Evolutionary conservation across 2,888 invertebrate species (phyloP), one percentile per base, ranked within the genome.

Genomic region (Linnaemya tessellans): DNA sequence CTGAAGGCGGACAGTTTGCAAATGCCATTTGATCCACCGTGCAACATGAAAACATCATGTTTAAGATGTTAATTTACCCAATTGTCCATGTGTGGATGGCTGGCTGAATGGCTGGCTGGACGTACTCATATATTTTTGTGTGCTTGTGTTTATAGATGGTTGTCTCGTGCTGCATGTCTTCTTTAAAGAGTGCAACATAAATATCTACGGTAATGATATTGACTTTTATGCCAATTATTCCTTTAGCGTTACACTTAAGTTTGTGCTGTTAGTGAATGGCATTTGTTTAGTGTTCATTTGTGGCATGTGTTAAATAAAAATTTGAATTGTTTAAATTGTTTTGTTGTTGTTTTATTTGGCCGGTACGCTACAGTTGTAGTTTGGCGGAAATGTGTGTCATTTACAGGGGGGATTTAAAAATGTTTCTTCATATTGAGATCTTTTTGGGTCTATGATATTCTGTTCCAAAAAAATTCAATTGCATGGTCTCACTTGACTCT

Each of bases 1-100:
- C 80, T 77, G 84, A 84, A 84, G 84, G 84, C 84, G 84, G 84
- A 84, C 80, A 84, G 84, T 67, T 80, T 51, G 70, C 84, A 80
- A 75, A 84, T 81, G 56, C 80, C 71, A 84, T 84, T 78, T 84
- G 84, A 84, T 84, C 62, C 84, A 35, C 84, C 84, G 81, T 73
- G 62, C 41, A 84, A 80, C 77, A 81, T 78, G 65, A 67, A 78
- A 84, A 81, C 84, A 80, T 81, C 81, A 84, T 84, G 84, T 81
- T 80, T 62, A 84, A 84, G 84, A 84, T 84, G 84, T 84, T 81
- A 81, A 84, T 81, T 78, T 81, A 81, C 51, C 81, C 80, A 80
- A 81, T 73, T 80, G 73, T 54, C 73, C 80, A 84, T 84, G 60
- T 73, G 62, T 62, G 35, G 60, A 51, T 67, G 9, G 13, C 1